These are phyloP conservation scores for Hydrotaea diabolus DNA, from an alignment of 2,888 invertebrate genomes.

Conservation along the genomic window DNA sequence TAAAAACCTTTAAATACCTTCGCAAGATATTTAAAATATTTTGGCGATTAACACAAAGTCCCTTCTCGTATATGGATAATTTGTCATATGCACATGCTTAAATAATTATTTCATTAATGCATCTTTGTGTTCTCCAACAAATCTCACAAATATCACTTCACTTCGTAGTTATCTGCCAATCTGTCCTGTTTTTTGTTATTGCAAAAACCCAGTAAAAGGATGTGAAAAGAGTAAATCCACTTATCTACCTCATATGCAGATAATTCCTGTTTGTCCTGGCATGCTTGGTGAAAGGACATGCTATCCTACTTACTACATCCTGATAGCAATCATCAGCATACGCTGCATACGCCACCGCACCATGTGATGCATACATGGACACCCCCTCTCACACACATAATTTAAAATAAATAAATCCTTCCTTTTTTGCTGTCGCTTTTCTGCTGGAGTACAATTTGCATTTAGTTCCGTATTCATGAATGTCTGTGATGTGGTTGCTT, in stretches of 20 bases:
- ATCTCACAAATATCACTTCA: slow-evolving; percentile 11
- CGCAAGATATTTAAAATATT: not conserved
- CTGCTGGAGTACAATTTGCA: slow-evolving; percentile 20
- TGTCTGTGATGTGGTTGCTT: slow-evolving; percentile 73
- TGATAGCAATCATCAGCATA: slow-evolving; percentile 59
- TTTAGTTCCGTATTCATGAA: slow-evolving; percentile 30
- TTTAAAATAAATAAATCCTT: slow-evolving; percentile 39
- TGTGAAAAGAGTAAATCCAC: slow-evolving; percentile 30
- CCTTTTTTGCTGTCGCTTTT: not conserved
- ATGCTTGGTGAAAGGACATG: slow-evolving; percentile 17
- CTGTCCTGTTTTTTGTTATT: slow-evolving; percentile 28
- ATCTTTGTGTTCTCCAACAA: not conserved
- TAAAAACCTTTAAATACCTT: not conserved
- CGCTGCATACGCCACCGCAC: not conserved
- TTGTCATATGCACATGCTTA: not conserved
- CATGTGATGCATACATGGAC: not conserved
- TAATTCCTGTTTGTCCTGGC: not conserved
- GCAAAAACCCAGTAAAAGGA: not conserved
- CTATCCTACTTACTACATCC: not conserved
- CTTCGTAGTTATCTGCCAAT: slow-evolving; percentile 43
- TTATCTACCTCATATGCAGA: slow-evolving; percentile 44
- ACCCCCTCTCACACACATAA: not conserved
- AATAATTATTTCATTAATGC: slow-evolving; percentile 31
- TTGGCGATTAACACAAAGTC: not conserved
- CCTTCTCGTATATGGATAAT: not conserved